Evolutionary conservation across 2,113 vertebrate genomes (phyloP), one percentile per base, ranked within the genome.

Genomic region (Cisticola juncidis): DNA sequence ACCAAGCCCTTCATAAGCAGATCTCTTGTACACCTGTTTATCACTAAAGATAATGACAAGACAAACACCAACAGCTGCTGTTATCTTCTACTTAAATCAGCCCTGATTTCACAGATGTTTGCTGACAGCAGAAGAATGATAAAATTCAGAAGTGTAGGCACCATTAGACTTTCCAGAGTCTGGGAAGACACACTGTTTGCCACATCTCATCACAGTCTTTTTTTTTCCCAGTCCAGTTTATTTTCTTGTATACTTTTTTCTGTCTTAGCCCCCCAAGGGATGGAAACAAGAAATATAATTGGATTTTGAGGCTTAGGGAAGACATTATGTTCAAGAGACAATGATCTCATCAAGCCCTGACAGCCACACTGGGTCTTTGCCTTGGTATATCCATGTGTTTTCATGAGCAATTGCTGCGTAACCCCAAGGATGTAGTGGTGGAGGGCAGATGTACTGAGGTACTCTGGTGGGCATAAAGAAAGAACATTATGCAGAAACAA

Each of bases 61-160:
- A 62, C 29, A 74, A 93, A 62, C 40, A 81, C 24, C 51, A 87
- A 68, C 92, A 91, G 56, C 70, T 87, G 81, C 33, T 72, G 14
- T 48, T 89, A 31, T 64, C 69, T 74, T 64, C 50, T 86, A 13
- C 74, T 89, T 94, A 86, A 95, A 91, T 60, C 69, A 87, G 16
- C 29, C 4, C 24, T 79, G 22, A 71, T 81, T 68, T 51, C 69
- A 87, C 92, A 95, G 81, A 38, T 92, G 69, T 74, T 91, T 81
- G 57, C 58, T 85, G 87, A 81, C 84, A 95, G 76, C 58, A 61
- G 36, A 73, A 28, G 54, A 80, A 76, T 60, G 36, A 36, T 45
- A 65, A 61, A 83, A 60, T 79, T 80, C 62, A 65, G 45, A 51
- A 31, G 1, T 80, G 13, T 65, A 92, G 68, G 45, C 54, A 62